Conservation (phyloP, 1,140 invertebrate species). For the Pentalonia nigronervosa region DNA sequence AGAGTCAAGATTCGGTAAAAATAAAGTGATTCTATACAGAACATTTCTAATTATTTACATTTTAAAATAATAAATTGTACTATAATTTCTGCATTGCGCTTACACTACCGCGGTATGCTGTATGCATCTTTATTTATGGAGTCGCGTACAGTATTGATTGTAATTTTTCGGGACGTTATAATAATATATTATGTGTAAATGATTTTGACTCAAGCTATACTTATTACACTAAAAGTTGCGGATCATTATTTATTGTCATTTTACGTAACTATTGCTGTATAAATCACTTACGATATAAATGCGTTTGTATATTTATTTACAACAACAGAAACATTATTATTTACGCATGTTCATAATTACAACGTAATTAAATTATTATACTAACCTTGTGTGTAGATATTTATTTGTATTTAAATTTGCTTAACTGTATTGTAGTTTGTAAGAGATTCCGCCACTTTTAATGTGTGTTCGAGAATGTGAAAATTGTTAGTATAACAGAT, state of each 20-base stretch:
- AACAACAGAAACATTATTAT: constrained; percentile 9
- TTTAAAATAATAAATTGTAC: background rate
- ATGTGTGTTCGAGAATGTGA: background rate
- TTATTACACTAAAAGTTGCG: background rate
- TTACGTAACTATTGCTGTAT: background rate
- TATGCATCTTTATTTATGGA: background rate
- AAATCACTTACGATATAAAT: background rate
- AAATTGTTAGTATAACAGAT: background rate
- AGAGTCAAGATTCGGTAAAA: background rate
- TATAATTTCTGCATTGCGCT: background rate
- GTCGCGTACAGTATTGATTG: background rate
- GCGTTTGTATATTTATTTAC: background rate
- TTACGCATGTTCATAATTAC: background rate
- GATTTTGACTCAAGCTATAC: background rate
- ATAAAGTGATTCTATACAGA: background rate
- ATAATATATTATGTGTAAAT: background rate
- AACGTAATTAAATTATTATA: background rate
- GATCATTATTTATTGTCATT: background rate
- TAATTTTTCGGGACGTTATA: background rate
- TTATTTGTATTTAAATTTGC: background rate
- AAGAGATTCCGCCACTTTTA: background rate
- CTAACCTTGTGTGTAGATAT: background rate
- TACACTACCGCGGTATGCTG: background rate
- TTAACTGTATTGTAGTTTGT: background rate
- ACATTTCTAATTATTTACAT: background rate